Evolutionary conservation across 35 echinoderm and acorn worm genomes (phyloP).

Genomic region (Lytechinus pictus): DNA sequence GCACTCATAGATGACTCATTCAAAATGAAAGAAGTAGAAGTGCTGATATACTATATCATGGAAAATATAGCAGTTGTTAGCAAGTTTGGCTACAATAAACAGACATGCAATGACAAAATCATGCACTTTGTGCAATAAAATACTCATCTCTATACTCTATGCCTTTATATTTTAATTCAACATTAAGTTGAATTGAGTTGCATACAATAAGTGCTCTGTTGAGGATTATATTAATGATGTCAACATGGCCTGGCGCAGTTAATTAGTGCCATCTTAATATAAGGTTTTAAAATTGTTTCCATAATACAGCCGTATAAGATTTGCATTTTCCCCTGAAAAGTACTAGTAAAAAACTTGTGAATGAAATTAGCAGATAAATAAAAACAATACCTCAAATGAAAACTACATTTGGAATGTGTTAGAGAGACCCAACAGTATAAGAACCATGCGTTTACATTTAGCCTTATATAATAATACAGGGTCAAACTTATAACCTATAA

Average conservation of each 20-base stretch:
- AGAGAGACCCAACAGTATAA: neutral
- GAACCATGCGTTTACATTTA: neutral
- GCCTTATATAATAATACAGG: neutral
- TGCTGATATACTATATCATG: too few species aligned
- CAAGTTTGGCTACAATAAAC: too few species aligned
- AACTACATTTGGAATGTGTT: conserved; percentile 7
- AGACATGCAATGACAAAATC: neutral
- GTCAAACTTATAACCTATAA: too few species aligned
- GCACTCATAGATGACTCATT: too few species aligned
- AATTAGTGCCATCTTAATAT: neutral
- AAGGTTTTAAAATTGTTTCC: neutral
- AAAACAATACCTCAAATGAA: too few species aligned
- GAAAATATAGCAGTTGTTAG: too few species aligned
- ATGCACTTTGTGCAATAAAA: neutral
- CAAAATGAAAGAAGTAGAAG: too few species aligned
- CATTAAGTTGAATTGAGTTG: neutral
- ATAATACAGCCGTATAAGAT: too few species aligned
- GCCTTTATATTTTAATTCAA: neutral
- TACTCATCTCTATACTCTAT: neutral
- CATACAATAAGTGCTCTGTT: neutral
- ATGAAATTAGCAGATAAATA: too few species aligned
- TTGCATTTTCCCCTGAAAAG: too few species aligned
- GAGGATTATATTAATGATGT: neutral
- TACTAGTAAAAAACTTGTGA: too few species aligned
- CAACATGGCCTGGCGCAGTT: neutral